Evolutionary conservation across 2,113 vertebrate genomes (phyloP), one percentile per base, ranked within the genome.

Genomic region (Hepsetus odoe): DNA sequence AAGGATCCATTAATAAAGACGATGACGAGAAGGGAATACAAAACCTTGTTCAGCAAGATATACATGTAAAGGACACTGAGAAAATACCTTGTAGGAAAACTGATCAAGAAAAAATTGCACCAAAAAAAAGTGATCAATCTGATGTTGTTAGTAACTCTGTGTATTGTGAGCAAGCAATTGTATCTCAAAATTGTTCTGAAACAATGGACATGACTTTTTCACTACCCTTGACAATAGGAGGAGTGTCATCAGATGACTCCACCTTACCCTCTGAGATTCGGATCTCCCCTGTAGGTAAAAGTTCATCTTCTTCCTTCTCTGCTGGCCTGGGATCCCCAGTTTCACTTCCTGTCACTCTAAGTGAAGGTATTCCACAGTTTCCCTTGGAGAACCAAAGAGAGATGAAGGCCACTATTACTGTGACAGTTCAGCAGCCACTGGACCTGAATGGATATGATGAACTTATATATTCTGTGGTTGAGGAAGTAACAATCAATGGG

Each of bases 361-460:
- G 77, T 0, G 89, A 84, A 4, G 86, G 90, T 44, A 83, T 85
- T 26, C 82, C 1, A 16, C 89, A 91, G 0, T 69, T 35, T 26
- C 81, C 75, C 1, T 58, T 82, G 5, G 93, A 93, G 26, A 83
- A 93, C 5, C 89, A 89, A 81, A 94, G 93, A 62, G 96, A 96
- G 88, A 89, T 96, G 86, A 92, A 94, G 65, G 96, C 95, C 71
- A 96, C 94, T 46, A 98, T 97, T 0, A 98, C 93, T 76, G 95
- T 99, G 79, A 99, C 96, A 0, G 94, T 99, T 58, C 96, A 99
- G 81, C 96, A 98, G 79, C 97, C 98, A 0, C 83, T 99, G 75
- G 98, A 98, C 86, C 87, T 95, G 58, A 98, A 94, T 0, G 96
- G 97, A 26, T 95, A 99, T 33, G 98, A 99, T 0, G 97, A 99